Percentiles rank a stretch among this genome's conserved stretches.
Evolutionary conservation across 2,888 invertebrate species (phyloP).

Genomic region (Drosophila robusta): DNA sequence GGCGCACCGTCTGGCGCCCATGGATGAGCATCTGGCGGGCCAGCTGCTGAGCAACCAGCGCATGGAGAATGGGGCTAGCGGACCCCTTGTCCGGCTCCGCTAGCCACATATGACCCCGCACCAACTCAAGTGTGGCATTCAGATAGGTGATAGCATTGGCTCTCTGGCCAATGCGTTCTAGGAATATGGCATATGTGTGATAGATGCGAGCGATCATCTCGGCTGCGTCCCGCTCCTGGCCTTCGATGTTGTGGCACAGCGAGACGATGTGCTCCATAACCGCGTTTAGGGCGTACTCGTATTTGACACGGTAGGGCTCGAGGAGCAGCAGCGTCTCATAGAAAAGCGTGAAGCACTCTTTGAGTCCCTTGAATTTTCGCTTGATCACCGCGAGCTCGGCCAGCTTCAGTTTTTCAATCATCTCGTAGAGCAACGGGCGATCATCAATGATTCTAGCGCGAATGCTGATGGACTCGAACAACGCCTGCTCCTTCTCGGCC

Average conservation of each 20-base stretch:
- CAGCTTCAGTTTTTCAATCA: conserved; percentile 71
- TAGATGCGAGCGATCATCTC: conserved; percentile 76
- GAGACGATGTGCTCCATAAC: conserved; percentile 71
- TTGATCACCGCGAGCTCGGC: conserved; percentile 71
- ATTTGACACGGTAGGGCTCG: conserved; percentile 62
- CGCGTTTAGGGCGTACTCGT: conserved; percentile 67
- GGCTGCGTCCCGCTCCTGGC: conserved; percentile 52
- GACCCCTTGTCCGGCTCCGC: conserved; percentile 50
- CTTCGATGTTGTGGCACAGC: conserved; percentile 54
- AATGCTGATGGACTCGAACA: conserved; percentile 64
- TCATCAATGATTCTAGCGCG: conserved; percentile 63
- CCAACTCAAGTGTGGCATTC: conserved; percentile 61
- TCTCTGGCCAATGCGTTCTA: conserved; percentile 43
- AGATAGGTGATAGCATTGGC: conserved; percentile 62
- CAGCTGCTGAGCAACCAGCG: conserved; percentile 56
- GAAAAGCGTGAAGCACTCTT: conserved; percentile 61
- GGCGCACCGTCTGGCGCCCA: conserved; percentile 53
- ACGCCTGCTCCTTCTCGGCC: conserved; percentile 66
- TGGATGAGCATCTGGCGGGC: conserved; percentile 61
- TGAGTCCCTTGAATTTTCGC: conserved; percentile 50
- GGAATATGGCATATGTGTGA: conserved; percentile 61
- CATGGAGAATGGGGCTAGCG: conserved; percentile 61
- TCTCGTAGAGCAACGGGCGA: conserved; percentile 56
- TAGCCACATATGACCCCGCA: conserved; percentile 71
- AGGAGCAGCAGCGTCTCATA: conserved; percentile 68